phyloP scores from a whole-genome alignment of 2,797 vertebrate genomes.

The Numenius phaeopus region DNA sequence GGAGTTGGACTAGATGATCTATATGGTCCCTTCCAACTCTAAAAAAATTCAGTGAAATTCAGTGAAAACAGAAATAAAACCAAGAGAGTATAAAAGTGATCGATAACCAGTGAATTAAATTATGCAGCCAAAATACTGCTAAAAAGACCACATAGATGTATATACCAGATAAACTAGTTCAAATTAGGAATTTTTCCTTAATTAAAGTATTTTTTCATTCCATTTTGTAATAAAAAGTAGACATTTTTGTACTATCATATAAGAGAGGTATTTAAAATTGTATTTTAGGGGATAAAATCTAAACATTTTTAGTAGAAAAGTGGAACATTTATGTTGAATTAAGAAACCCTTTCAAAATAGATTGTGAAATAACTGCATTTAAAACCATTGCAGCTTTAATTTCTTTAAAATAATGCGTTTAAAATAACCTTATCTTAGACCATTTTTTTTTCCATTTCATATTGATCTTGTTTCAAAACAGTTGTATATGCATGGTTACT shows the following conservation, averaged over 20 bases:
- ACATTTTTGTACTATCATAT: neutral
- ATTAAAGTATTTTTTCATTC: neutral
- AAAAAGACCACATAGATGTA: neutral
- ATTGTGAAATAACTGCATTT: neutral
- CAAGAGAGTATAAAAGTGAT: neutral
- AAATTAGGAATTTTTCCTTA: neutral
- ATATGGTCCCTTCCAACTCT: too few relatives aligned
- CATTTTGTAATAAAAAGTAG: neutral
- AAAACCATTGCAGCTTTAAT: neutral
- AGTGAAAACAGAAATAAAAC: neutral
- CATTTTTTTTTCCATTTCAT: neutral
- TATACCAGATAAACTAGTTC: neutral
- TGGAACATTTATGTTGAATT: neutral
- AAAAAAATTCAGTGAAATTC: too few relatives aligned
- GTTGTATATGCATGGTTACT: neutral
- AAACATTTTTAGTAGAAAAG: neutral
- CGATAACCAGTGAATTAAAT: neutral
- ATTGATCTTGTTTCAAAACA: neutral
- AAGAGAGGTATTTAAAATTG: neutral
- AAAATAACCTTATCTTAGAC: neutral
- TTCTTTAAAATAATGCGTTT: neutral
- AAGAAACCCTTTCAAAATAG: neutral
- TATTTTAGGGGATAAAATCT: neutral
- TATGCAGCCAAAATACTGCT: neutral
- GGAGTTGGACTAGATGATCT: too few relatives aligned